Percentiles rank a stretch among this genome's conserved stretches.
phyloP scores from a whole-genome alignment of 2,888 invertebrate genomes.

The Lycophotia porphyrea region DNA sequence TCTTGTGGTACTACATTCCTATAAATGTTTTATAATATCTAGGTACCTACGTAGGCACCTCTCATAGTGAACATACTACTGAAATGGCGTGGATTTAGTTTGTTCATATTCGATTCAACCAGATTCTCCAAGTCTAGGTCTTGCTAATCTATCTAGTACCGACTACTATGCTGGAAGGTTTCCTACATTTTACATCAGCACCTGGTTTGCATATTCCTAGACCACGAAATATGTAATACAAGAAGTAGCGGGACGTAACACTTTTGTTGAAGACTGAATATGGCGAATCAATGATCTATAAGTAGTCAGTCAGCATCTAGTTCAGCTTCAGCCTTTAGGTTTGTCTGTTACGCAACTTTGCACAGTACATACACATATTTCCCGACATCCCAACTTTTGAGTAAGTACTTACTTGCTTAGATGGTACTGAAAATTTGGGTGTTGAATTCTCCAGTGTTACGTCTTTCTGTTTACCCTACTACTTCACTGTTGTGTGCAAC shows the following conservation, averaged over 20 bases:
- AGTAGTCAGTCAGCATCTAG: not conserved
- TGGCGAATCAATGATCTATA: not conserved
- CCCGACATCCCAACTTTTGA: not conserved
- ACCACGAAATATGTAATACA: not conserved
- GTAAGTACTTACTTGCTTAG: not conserved
- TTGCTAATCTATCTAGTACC: not conserved
- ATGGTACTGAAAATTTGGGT: not conserved
- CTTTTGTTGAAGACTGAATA: not conserved
- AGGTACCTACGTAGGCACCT: slow-evolving; percentile 49
- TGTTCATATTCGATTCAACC: slow-evolving; percentile 13
- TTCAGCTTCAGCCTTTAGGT: not conserved
- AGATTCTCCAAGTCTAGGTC: slow-evolving; percentile 9
- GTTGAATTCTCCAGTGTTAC: not conserved
- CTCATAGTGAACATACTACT: slow-evolving; percentile 46
- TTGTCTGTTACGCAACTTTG: not conserved
- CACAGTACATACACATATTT: not conserved
- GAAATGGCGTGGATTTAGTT: slow-evolving; percentile 48
- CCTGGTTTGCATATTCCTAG: not conserved
- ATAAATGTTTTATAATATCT: slow-evolving; percentile 77
- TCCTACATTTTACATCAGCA: not conserved
- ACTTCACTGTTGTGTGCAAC: not conserved
- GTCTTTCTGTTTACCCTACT: not conserved
- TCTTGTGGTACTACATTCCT: slow-evolving; percentile 86
- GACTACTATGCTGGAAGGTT: not conserved
- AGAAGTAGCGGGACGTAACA: not conserved